A percentile compares a stretch with the other conserved stretches of the same genome.
phyloP scores from a whole-genome alignment of 2,888 invertebrate species.

The Parnassius orleans region DNA sequence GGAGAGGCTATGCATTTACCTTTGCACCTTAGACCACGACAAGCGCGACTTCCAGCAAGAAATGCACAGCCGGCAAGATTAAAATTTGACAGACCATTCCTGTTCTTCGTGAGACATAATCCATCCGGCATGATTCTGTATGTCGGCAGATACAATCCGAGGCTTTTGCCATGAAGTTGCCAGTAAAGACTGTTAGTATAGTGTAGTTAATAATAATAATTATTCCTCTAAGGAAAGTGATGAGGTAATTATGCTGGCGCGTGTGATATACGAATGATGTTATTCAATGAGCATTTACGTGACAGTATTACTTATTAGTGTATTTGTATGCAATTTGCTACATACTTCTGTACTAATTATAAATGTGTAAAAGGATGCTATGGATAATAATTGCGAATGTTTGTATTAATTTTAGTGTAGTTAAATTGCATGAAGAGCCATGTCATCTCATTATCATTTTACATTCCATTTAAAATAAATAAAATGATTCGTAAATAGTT shows the following conservation, averaged over 20 bases:
- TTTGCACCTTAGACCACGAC: slow-evolving; percentile 85
- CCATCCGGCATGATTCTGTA: slow-evolving; percentile 94
- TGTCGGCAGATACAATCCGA: slow-evolving; percentile 93
- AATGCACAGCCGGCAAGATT: slow-evolving; percentile 84
- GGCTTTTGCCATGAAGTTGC: slow-evolving; percentile 85
- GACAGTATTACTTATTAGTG: slow-evolving; percentile 74
- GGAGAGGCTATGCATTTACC: slow-evolving; percentile 82
- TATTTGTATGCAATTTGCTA: slow-evolving; percentile 53
- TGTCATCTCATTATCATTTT: slow-evolving; percentile 51
- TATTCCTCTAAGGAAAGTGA: slow-evolving; percentile 76
- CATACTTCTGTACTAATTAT: slow-evolving; percentile 50
- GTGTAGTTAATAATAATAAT: slow-evolving; percentile 49
- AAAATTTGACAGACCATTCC: slow-evolving; percentile 92
- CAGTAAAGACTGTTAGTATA: slow-evolving; percentile 74
- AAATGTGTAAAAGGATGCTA: slow-evolving; percentile 56
- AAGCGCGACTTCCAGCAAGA: slow-evolving; percentile 85
- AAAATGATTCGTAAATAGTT: slow-evolving; percentile 42
- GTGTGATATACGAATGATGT: slow-evolving; percentile 66
- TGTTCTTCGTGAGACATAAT: slow-evolving; percentile 94
- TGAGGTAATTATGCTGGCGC: slow-evolving; percentile 61
- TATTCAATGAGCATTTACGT: slow-evolving; percentile 69
- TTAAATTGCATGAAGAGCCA: slow-evolving; percentile 43
- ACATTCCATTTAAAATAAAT: slow-evolving; percentile 56
- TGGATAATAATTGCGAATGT: slow-evolving; percentile 50
- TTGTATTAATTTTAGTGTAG: slow-evolving; percentile 49